Conservation (phyloP, 2,888 invertebrate genomes). For the Latheticus oryzae region DNA sequence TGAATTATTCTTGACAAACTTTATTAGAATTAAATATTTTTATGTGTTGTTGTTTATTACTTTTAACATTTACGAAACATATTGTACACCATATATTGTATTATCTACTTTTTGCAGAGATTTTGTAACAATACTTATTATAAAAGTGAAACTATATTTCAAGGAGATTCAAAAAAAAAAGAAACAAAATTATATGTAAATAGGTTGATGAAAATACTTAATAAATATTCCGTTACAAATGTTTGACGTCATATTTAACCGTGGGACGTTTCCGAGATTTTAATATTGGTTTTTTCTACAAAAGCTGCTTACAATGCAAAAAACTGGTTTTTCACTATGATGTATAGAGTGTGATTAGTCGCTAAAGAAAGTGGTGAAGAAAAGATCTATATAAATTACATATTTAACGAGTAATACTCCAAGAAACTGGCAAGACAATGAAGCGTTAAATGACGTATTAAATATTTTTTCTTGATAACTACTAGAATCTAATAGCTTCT, state of each 20-base stretch:
- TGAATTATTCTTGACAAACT: background rate
- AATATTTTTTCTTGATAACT: too few relatives aligned
- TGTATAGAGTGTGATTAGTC: constrained; percentile 2
- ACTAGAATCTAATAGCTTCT: too few relatives aligned
- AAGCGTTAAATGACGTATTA: constrained; percentile 21
- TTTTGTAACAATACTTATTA: constrained; percentile 17
- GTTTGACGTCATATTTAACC: constrained; percentile 19
- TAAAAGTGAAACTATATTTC: constrained; percentile 25
- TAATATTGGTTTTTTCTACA: constrained; percentile 2
- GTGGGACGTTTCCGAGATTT: constrained; percentile 11
- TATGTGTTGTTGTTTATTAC: constrained; percentile 3
- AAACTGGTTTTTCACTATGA: constrained; percentile 5
- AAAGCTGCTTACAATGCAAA: constrained; percentile 3
- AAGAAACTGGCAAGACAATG: constrained; percentile 7
- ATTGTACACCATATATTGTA: constrained; percentile 6
- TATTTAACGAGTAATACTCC: background rate
- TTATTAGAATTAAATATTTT: too few relatives aligned
- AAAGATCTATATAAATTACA: constrained; percentile 1
- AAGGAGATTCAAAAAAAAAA: constrained; percentile 12
- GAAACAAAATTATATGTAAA: constrained; percentile 17
- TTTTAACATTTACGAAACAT: background rate
- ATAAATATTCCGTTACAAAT: constrained; percentile 3
- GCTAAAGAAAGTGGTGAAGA: background rate
- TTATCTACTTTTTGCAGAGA: constrained; percentile 12
- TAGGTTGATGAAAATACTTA: constrained; percentile 21